Conservation (phyloP, 2,113 vertebrate species). For the Toxotes jaculatrix region DNA sequence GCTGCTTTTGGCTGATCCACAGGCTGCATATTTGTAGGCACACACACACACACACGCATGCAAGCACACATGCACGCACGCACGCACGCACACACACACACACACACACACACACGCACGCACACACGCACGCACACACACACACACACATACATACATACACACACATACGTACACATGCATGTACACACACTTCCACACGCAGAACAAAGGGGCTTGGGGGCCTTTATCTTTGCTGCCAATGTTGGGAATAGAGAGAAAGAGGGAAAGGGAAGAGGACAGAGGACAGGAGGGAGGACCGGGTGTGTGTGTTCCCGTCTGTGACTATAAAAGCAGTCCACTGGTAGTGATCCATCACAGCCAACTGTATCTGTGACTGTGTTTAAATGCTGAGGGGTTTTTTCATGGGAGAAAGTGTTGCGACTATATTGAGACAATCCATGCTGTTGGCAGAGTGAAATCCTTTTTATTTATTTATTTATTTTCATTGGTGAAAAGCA, state of each 20-base stretch:
- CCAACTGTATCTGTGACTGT: slow-evolving; percentile 48
- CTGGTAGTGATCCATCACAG: slow-evolving; percentile 70
- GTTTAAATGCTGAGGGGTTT: slow-evolving; percentile 42
- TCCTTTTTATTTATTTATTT: neutral
- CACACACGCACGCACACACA: slow-evolving; percentile 20
- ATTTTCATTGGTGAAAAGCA: neutral
- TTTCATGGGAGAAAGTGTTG: slow-evolving; percentile 21
- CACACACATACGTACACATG: slow-evolving; percentile 3
- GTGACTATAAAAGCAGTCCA: slow-evolving; percentile 62
- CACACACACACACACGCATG: slow-evolving; percentile 36
- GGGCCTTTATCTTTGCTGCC: slow-evolving; percentile 67
- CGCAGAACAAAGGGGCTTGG: slow-evolving; percentile 60
- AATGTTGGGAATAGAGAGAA: slow-evolving; percentile 59
- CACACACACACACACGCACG: too few relatives aligned
- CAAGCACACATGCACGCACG: slow-evolving; percentile 21
- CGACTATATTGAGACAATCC: slow-evolving; percentile 12
- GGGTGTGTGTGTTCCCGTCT: slow-evolving; percentile 60
- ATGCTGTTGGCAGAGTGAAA: neutral
- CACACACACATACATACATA: slow-evolving; percentile 15
- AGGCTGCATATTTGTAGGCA: slow-evolving; percentile 61
- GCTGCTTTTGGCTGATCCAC: slow-evolving; percentile 80
- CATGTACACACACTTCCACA: slow-evolving; percentile 23
- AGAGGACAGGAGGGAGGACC: slow-evolving; percentile 47
- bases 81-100: slow-evolving; percentile 32
- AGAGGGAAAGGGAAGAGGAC: slow-evolving; percentile 48